Conservation (phyloP, 2,113 vertebrate species). For the Panurus biarmicus region DNA sequence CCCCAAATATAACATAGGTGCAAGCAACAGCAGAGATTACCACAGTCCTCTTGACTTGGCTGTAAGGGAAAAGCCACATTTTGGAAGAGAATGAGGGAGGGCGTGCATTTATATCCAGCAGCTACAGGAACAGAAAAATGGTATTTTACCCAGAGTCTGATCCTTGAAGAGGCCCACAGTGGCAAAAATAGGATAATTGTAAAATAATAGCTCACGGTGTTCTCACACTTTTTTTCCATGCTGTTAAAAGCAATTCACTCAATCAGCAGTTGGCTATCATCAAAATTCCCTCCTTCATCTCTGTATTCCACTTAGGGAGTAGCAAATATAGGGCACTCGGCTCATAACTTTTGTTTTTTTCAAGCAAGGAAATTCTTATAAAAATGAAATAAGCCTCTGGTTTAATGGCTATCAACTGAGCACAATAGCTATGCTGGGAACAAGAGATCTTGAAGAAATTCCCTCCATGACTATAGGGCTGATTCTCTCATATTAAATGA, state of each 20-base stretch:
- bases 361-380: constrained; percentile 57
- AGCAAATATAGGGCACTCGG: constrained; percentile 55
- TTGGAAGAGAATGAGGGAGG: neutral
- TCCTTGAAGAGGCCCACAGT: constrained; percentile 5
- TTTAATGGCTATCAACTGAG: constrained; percentile 46
- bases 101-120: neutral
- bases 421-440: constrained; percentile 39
- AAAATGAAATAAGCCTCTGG: constrained; percentile 57
- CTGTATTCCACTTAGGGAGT: constrained; percentile 56
- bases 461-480: constrained; percentile 20
- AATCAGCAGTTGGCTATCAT: constrained; percentile 19
- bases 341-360: constrained; percentile 54
- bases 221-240: constrained; percentile 3
- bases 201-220: constrained; percentile 21
- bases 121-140: neutral
- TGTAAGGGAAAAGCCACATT: neutral
- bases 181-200: constrained; percentile 51
- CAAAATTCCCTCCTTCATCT: constrained; percentile 40
- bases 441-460: constrained; percentile 46
- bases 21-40: neutral
- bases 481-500: constrained; percentile 8
- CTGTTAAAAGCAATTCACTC: constrained; percentile 23
- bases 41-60: neutral
- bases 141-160: neutral
- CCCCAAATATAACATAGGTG: neutral